Percentiles rank a stretch among this genome's conserved stretches.
Evolutionary conservation across 2,797 vertebrate species (phyloP).

Genomic region (Enteromius unitaeniatus): DNA sequence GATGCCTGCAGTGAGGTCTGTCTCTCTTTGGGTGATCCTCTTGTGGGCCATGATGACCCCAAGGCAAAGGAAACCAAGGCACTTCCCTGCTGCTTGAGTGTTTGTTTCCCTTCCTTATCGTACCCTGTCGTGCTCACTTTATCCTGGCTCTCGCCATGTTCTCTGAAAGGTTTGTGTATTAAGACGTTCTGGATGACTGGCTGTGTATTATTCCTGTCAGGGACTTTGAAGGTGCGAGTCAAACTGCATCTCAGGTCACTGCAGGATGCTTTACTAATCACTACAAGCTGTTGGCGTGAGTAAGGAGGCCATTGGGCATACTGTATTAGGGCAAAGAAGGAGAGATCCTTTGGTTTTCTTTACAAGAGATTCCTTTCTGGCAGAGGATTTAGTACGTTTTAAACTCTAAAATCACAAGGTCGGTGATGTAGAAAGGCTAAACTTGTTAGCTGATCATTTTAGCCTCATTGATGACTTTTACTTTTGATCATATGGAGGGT

Average conservation of each 20-base stretch:
- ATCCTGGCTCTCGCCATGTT: constrained; percentile 57
- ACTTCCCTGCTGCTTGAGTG: constrained; percentile 55
- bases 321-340: neutral
- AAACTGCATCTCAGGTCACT: constrained; percentile 78
- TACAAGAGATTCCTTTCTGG: constrained; percentile 74
- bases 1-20: constrained; percentile 38
- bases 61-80: constrained; percentile 54
- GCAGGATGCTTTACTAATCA: constrained; percentile 81
- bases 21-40: constrained; percentile 30
- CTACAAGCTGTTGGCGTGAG: constrained; percentile 80
- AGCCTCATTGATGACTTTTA: neutral
- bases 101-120: constrained; percentile 66
- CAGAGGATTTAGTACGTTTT: constrained; percentile 12
- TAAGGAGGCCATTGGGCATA: constrained; percentile 56
- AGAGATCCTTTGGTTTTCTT: constrained; percentile 33
- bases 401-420: constrained; percentile 1
- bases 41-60: constrained; percentile 49
- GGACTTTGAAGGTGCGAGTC: constrained; percentile 80
- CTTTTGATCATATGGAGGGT: neutral
- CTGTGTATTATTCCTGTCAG: constrained; percentile 78
- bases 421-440: neutral
- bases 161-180: constrained; percentile 75
- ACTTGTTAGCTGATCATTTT: neutral
- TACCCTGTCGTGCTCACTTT: constrained; percentile 25
- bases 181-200: constrained; percentile 79